phyloP scores from a whole-genome alignment of 1,140 invertebrate genomes.

The Cryptotermes secundus region DNA sequence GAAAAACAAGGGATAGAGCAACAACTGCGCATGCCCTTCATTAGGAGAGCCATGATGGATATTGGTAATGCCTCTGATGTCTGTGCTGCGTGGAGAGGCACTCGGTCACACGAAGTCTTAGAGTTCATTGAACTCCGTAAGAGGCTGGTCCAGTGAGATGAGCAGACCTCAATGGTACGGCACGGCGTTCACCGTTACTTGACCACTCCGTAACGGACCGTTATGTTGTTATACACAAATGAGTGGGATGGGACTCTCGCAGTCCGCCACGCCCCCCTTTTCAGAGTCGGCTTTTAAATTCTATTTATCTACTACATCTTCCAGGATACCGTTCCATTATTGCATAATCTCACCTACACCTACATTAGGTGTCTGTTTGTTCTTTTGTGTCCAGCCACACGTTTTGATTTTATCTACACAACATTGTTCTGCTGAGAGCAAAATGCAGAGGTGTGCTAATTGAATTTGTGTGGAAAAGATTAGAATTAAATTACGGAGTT shows the following conservation, averaged over 20 bases:
- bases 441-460: too few species aligned
- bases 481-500: too few species aligned
- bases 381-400: too few species aligned
- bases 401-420: too few species aligned
- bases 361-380: background rate
- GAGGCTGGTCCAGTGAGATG: background rate
- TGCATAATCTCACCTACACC: background rate
- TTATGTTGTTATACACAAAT: background rate
- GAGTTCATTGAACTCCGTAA: background rate
- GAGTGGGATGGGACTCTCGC: background rate
- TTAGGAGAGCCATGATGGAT: too few species aligned
- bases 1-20: too few species aligned
- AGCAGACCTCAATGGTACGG: background rate
- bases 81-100: background rate
- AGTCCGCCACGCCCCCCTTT: background rate
- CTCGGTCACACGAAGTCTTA: background rate
- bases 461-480: too few species aligned
- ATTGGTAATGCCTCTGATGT: too few species aligned
- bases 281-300: background rate
- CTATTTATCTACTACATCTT: background rate
- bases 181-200: background rate
- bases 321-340: background rate
- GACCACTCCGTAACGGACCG: slow-evolving; percentile 6
- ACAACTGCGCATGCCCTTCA: too few species aligned
- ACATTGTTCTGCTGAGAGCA: too few species aligned